Evolutionary conservation across 2,888 invertebrate genomes (phyloP).

Genomic region (Trypoxylon attenuatum): DNA sequence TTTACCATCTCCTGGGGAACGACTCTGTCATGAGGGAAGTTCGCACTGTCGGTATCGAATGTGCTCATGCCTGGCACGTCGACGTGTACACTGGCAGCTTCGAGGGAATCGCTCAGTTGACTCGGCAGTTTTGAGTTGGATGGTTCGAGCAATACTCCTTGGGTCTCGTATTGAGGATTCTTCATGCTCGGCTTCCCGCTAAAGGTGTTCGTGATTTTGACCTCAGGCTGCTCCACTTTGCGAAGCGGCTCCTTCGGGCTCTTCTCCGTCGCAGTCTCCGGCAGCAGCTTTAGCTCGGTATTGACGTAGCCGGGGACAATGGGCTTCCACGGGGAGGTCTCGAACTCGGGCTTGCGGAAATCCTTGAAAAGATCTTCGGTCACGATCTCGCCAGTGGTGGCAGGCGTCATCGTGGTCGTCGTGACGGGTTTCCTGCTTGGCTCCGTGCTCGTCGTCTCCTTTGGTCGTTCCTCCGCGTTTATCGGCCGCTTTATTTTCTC

Average conservation of each 20-base stretch:
- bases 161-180: slow-evolving; percentile 1
- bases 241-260: neutral
- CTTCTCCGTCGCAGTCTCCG: slow-evolving; percentile 11
- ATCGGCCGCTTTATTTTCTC: slow-evolving; percentile 2
- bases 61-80: slow-evolving; percentile 51
- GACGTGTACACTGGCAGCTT: slow-evolving; percentile 14
- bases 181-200: neutral
- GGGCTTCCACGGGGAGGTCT: slow-evolving; percentile 71
- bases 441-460: neutral
- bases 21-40: slow-evolving; percentile 67
- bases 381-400: slow-evolving; percentile 1
- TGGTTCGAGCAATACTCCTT: neutral
- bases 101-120: slow-evolving; percentile 18
- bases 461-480: neutral
- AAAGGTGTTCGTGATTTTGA: neutral
- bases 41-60: slow-evolving; percentile 58
- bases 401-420: slow-evolving; percentile 4
- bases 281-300: slow-evolving; percentile 57
- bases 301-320: slow-evolving; percentile 67
- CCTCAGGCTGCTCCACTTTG: neutral
- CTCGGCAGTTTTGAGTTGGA: neutral
- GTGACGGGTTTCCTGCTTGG: neutral
- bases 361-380: slow-evolving; percentile 54
- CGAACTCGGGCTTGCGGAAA: slow-evolving; percentile 67
- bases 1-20: slow-evolving; percentile 65